phyloP scores from a whole-genome alignment of 2,888 invertebrate species.

The Pyrrhosoma nymphula region DNA sequence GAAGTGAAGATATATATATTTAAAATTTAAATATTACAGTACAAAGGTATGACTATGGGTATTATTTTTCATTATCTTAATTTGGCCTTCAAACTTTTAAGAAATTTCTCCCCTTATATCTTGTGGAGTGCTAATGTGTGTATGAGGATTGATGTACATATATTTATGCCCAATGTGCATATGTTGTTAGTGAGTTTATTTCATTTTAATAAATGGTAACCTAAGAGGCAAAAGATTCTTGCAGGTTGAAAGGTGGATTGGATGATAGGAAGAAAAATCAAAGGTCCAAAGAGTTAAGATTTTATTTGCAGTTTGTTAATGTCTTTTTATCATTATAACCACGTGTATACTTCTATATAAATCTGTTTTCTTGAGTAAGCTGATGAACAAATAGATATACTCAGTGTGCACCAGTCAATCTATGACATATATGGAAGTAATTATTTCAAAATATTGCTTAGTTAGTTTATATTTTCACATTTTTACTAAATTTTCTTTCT shows the following conservation, averaged over 20 bases:
- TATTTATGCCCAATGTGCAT: too few species aligned
- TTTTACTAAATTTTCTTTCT: not conserved
- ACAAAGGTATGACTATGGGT: slow-evolving; percentile 2
- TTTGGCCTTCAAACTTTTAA: not conserved
- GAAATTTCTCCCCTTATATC: slow-evolving; percentile 11
- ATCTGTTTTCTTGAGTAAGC: too few species aligned
- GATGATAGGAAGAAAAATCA: not conserved
- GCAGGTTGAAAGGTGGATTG: not conserved
- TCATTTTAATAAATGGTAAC: not conserved
- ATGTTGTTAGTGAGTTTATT: not conserved
- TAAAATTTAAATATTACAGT: slow-evolving; percentile 27
- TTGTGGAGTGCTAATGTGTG: not conserved
- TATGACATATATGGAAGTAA: not conserved
- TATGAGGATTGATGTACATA: not conserved
- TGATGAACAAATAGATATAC: not conserved
- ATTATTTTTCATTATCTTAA: not conserved
- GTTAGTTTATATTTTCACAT: too few species aligned
- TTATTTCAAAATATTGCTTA: too few species aligned
- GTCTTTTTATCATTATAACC: not conserved
- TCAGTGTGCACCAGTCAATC: not conserved
- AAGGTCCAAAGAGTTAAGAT: not conserved
- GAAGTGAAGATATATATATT: slow-evolving; percentile 12
- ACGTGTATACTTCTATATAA: not conserved
- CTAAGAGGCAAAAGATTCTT: not conserved
- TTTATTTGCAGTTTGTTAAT: not conserved